Conservation (phyloP, 1,140 invertebrate species). For the Plectrocnemia conspersa region DNA sequence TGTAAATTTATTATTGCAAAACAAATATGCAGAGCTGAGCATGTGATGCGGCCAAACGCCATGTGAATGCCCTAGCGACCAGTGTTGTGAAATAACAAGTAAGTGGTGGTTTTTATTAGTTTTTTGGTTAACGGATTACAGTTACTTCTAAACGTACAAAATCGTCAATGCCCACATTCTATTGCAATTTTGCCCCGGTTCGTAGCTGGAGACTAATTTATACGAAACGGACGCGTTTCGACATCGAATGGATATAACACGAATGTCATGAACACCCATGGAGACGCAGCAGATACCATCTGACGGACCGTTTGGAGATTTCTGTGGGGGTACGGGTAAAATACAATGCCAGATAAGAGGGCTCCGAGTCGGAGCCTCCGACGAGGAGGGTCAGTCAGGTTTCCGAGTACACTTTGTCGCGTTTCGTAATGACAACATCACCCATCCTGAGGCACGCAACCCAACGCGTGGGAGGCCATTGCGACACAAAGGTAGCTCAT, state of each 20-base stretch:
- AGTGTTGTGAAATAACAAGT: slow-evolving; percentile 22
- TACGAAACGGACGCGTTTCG: no score
- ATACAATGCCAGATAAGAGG: no score
- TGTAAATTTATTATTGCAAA: no score
- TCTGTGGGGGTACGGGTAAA: no score
- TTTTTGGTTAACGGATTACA: slow-evolving; percentile 26
- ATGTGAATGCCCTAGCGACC: slow-evolving; percentile 22
- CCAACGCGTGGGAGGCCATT: not conserved
- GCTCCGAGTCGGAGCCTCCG: not conserved
- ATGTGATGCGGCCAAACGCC: slow-evolving; percentile 11
- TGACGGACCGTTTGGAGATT: no score
- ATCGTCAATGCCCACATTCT: not conserved
- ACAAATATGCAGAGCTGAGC: no score
- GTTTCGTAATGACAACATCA: not conserved
- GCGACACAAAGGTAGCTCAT: slow-evolving; percentile 6
- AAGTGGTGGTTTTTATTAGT: slow-evolving; percentile 26
- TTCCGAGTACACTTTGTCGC: not conserved
- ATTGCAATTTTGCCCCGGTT: no score
- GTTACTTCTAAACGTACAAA: slow-evolving; percentile 9
- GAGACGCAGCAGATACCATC: no score
- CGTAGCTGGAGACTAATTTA: no score
- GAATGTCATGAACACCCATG: no score
- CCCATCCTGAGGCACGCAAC: not conserved
- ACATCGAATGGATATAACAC: no score
- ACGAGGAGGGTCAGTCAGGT: not conserved